Evolutionary conservation across 2,797 vertebrate genomes (phyloP).

Genomic region (Pseudopleuronectes americanus): DNA sequence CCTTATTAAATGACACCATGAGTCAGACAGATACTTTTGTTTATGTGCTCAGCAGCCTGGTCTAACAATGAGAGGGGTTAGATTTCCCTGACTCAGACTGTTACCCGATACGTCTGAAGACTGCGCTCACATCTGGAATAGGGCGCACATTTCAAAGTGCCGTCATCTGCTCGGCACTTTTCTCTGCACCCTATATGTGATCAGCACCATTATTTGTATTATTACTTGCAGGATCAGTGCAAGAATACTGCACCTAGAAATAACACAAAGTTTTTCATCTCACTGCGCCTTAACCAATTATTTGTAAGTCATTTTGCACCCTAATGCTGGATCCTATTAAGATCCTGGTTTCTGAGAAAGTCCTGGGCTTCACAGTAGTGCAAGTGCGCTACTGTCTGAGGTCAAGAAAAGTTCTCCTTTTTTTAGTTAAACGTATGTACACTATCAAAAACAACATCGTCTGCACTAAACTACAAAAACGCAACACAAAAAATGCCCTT

Average conservation of each 20-base stretch:
- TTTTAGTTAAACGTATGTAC: conserved; percentile 56
- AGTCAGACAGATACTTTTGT: conserved; percentile 56
- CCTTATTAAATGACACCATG: conserved; percentile 55
- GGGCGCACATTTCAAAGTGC: conserved; percentile 62
- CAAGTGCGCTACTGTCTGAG: conserved; percentile 60
- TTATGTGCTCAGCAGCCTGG: conserved; percentile 43
- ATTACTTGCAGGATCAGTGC: conserved; percentile 44
- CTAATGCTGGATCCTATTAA: conserved; percentile 48
- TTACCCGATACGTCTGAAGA: conserved; percentile 48
- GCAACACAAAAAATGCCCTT: conserved; percentile 78
- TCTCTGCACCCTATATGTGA: conserved; percentile 20
- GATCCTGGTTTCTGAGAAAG: conserved; percentile 67
- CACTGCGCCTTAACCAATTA: conserved; percentile 23
- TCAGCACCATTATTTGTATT: conserved; percentile 17
- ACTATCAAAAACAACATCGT: conserved; percentile 72
- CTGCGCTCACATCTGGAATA: conserved; percentile 52
- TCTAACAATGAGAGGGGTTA: conserved; percentile 45
- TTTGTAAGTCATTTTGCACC: conserved; percentile 58
- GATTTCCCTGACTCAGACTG: conserved; percentile 64
- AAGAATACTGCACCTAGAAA: conserved; percentile 44
- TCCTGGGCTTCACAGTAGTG: conserved; percentile 62
- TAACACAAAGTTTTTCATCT: conserved; percentile 35
- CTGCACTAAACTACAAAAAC: conserved; percentile 75
- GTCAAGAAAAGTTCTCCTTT: conserved; percentile 62
- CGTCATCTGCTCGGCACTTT: conserved; percentile 50